phyloP scores from a whole-genome alignment of 2,113 vertebrate genomes.

The Condylura cristata region DNA sequence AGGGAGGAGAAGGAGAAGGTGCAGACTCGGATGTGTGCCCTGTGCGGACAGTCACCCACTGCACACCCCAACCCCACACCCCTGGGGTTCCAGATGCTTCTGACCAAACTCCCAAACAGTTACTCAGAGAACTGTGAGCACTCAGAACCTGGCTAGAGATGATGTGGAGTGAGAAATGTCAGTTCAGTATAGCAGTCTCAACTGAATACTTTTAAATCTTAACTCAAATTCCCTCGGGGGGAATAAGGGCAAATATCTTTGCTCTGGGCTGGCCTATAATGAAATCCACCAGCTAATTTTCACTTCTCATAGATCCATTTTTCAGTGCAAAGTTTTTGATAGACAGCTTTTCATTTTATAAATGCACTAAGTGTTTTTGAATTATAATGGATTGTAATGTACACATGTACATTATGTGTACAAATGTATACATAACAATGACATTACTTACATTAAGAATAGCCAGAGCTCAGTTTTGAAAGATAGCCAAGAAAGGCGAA shows the following conservation, averaged over 20 bases:
- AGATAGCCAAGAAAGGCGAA: conserved; percentile 76
- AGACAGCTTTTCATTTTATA: conserved; percentile 86
- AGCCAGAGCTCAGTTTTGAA: conserved; percentile 83
- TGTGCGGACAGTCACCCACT: no score
- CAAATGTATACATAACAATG: conserved; percentile 81
- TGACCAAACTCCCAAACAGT: no score
- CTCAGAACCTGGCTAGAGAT: conserved; percentile 93
- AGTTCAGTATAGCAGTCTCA: conserved; percentile 61
- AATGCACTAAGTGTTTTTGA: conserved; percentile 86
- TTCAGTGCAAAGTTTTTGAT: conserved; percentile 89
- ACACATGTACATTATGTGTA: no score
- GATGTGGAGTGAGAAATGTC: conserved; percentile 91
- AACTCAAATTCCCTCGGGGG: conserved; percentile 77
- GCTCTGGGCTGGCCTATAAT: conserved; percentile 83
- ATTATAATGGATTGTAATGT: conserved; percentile 75
- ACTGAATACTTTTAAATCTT: conserved; percentile 67
- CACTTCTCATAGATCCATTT: conserved; percentile 87
- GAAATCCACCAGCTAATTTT: conserved; percentile 84
- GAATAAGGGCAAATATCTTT: conserved; percentile 80
- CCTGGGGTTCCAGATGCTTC: no score
- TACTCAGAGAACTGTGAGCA: conserved; percentile 89
- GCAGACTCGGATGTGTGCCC: no score
- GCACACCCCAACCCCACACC: no score
- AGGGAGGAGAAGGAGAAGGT: no score
- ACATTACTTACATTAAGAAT: conserved; percentile 70